phyloP scores from a whole-genome alignment of 2,888 invertebrate species.

The Incurvaria masculella region DNA sequence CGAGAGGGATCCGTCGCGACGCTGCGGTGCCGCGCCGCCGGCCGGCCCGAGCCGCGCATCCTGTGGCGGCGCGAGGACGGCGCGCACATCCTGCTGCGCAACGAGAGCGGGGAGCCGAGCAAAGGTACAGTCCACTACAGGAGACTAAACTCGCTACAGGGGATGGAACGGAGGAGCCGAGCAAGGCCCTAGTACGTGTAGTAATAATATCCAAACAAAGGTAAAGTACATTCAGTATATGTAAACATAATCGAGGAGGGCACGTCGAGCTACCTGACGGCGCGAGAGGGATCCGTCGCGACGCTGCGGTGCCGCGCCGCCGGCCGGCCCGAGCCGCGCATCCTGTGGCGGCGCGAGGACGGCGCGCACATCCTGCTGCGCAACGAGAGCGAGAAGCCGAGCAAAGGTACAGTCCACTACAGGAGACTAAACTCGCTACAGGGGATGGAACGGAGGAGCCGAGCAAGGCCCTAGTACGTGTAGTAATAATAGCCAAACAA shows the following conservation, averaged over 20 bases:
- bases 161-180: too few relatives aligned
- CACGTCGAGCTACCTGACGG: constrained; percentile 71
- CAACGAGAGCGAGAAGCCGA: constrained; percentile 38
- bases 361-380: constrained; percentile 54
- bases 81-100: constrained; percentile 51
- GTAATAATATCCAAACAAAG: too few relatives aligned
- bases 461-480: too few relatives aligned
- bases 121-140: too few relatives aligned
- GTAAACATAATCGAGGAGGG: constrained; percentile 73
- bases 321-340: constrained; percentile 67
- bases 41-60: constrained; percentile 67
- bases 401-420: too few relatives aligned
- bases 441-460: too few relatives aligned
- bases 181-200: too few relatives aligned
- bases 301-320: constrained; percentile 70
- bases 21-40: constrained; percentile 69
- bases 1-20: constrained; percentile 73
- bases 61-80: constrained; percentile 62
- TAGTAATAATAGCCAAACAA: too few relatives aligned
- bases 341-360: constrained; percentile 62
- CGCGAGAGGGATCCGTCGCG: constrained; percentile 71
- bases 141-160: too few relatives aligned
- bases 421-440: too few relatives aligned
- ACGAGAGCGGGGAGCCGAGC: constrained; percentile 37
- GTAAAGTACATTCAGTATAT: too few relatives aligned